Evolutionary conservation across 2,888 invertebrate genomes (phyloP).

Genomic region (Griposia aprilina): DNA sequence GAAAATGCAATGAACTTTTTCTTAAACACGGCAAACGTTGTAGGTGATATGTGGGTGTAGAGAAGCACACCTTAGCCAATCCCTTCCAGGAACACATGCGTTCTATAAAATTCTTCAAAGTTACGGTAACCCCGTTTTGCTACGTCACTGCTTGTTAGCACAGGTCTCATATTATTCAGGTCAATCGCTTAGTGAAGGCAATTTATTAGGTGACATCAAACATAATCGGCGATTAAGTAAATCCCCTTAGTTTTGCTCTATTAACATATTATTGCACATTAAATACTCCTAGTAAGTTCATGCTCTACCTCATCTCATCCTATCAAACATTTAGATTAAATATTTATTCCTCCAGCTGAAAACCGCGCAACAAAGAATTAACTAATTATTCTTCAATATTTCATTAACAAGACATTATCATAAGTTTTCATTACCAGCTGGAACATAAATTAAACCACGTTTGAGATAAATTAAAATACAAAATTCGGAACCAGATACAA

Average conservation of each 20-base stretch:
- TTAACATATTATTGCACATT: neutral
- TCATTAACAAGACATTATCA: neutral
- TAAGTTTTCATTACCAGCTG: neutral
- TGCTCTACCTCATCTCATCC: neutral
- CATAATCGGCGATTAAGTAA: neutral
- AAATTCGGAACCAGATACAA: neutral
- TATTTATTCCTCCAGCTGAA: neutral
- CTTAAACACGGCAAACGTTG: neutral
- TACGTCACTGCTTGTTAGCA: constrained; percentile 44
- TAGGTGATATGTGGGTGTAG: neutral
- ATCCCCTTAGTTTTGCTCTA: neutral
- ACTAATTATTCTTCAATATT: neutral
- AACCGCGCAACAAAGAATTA: neutral
- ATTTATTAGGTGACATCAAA: constrained; percentile 24
- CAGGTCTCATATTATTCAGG: constrained; percentile 30
- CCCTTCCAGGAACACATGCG: neutral
- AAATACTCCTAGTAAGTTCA: neutral
- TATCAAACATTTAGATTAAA: neutral
- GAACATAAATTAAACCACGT: neutral
- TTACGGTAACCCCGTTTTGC: constrained; percentile 36
- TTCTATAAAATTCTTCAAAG: constrained; percentile 15
- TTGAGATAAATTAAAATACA: neutral
- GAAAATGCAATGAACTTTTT: neutral
- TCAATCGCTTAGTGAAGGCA: constrained; percentile 34
- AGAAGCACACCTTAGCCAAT: constrained; percentile 13